Evolutionary conservation across 2,797 vertebrate species (phyloP).

Genomic region (Petrocephalus schoutedeni): DNA sequence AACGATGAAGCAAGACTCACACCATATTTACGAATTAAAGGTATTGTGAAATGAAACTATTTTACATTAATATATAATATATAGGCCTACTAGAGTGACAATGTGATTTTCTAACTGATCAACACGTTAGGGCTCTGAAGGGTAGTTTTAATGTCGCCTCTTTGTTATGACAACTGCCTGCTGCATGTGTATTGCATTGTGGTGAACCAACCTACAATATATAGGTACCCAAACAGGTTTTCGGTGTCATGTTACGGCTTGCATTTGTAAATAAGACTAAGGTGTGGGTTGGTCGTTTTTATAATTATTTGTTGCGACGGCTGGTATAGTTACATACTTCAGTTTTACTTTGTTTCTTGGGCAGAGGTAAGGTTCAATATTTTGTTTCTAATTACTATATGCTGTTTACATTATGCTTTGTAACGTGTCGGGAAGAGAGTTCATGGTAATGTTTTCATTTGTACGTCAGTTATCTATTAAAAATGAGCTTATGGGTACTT

Average conservation of each 20-base stretch:
- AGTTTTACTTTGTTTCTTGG: not conserved
- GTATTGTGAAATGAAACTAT: not conserved
- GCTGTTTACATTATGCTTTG: not conserved
- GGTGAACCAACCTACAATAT: not conserved
- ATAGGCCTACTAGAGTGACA: not conserved
- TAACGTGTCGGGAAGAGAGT: not conserved
- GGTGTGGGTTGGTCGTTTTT: not conserved
- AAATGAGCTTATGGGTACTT: not conserved
- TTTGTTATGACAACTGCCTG: not conserved
- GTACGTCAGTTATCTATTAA: not conserved
- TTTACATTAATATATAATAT: not conserved
- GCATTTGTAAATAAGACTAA: not conserved
- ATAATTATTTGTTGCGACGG: not conserved
- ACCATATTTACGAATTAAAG: not conserved
- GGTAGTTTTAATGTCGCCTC: not conserved
- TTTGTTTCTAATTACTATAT: not conserved
- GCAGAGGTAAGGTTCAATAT: constrained; percentile 1
- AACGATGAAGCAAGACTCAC: not conserved
- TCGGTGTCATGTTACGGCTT: not conserved
- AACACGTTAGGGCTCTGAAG: not conserved
- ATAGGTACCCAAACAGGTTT: constrained; percentile 12
- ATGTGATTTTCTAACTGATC: not conserved
- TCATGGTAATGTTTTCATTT: not conserved
- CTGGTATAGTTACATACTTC: not conserved
- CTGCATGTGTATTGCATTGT: not conserved